These are phyloP conservation scores for Clarias platycephalus DNA, from an alignment of 2,797 vertebrate genomes.

Conservation along the genomic window DNA sequence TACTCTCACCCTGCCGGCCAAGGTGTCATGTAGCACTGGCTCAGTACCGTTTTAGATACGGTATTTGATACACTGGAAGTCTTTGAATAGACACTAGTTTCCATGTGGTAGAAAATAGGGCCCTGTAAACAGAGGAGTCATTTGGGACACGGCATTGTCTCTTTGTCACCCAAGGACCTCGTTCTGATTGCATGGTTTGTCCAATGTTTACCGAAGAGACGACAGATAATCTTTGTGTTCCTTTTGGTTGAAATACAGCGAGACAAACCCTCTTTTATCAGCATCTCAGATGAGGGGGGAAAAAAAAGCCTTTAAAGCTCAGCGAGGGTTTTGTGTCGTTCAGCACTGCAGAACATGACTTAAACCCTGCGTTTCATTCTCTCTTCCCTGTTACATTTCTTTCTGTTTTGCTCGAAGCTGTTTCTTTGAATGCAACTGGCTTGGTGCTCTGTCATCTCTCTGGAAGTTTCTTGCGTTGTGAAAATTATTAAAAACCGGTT, in stretches of 20 bases:
- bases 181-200: background rate
- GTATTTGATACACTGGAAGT: background rate
- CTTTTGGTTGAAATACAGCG: background rate
- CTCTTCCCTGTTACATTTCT: background rate
- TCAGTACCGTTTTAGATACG: background rate
- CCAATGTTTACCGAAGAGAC: background rate
- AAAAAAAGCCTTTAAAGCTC: background rate
- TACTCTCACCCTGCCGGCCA: background rate
- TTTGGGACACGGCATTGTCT: background rate
- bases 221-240: background rate
- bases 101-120: background rate
- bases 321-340: background rate
- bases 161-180: background rate
- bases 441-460: background rate
- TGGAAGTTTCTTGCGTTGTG: background rate
- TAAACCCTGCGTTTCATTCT: background rate
- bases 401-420: slow-evolving; percentile 6
- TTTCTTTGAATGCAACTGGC: background rate
- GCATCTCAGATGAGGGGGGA: background rate
- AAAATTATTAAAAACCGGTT: slow-evolving; percentile 7
- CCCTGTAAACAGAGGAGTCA: background rate
- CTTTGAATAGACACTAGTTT: background rate
- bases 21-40: background rate
- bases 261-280: background rate
- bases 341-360: background rate